Percentiles rank a stretch among this genome's conserved stretches.
These are phyloP conservation scores for Campopleginae sp. DNA, from an alignment of 2,888 invertebrate genomes.

Conservation along the genomic window DNA sequence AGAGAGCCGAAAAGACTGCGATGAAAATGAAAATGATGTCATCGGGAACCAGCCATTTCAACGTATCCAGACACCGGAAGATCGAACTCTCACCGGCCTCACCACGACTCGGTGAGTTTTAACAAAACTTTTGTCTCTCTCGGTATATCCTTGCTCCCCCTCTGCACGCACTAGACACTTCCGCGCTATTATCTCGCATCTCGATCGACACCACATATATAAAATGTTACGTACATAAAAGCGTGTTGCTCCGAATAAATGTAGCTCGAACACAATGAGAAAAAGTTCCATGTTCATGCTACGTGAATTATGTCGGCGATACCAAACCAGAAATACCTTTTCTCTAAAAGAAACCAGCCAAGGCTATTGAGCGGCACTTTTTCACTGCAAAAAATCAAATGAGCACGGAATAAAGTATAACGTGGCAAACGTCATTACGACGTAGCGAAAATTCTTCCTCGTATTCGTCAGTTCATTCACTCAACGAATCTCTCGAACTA, in stretches of 20 bases:
- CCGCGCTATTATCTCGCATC: conserved; percentile 35
- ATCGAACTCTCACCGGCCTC: conserved; percentile 86
- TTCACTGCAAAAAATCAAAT: background rate
- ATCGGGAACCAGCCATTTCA: conserved; percentile 82
- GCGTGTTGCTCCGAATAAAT: conserved; percentile 14
- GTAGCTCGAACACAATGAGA: conserved; percentile 20
- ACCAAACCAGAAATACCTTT: conserved; percentile 25
- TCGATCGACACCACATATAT: conserved; percentile 9
- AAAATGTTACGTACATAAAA: conserved; percentile 23
- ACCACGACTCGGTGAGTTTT: conserved; percentile 71
- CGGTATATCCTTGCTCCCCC: background rate
- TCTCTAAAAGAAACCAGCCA: conserved; percentile 1
- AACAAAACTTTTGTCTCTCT: conserved; percentile 9
- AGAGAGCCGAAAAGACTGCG: conserved; percentile 43
- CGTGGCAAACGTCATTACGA: background rate
- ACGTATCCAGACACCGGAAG: conserved; percentile 87
- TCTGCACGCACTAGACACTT: background rate
- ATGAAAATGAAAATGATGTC: conserved; percentile 43
- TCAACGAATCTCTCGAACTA: background rate
- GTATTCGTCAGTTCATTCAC: background rate
- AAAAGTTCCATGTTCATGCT: conserved; percentile 2
- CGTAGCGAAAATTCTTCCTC: background rate
- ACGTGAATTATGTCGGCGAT: conserved; percentile 11
- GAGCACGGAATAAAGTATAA: conserved; percentile 9
- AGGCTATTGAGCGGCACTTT: background rate